A percentile compares a stretch with the other conserved stretches of the same genome.
phyloP scores from a whole-genome alignment of 2,797 vertebrate species.

The Acanthornis magna region DNA sequence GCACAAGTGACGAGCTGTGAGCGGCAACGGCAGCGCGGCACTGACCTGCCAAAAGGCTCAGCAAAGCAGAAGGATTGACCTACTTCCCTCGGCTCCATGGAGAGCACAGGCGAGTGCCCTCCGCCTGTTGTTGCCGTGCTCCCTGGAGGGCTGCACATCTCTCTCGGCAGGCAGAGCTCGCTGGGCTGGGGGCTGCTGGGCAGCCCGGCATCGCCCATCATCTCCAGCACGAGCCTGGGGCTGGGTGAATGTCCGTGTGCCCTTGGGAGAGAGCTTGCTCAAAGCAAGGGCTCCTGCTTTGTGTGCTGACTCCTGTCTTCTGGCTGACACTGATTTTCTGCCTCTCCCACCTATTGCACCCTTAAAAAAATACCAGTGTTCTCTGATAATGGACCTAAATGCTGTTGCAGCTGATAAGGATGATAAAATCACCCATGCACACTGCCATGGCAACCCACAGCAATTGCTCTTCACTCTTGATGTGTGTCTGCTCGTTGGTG shows the following conservation, averaged over 20 bases:
- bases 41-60: slow-evolving; percentile 54
- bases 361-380: neutral
- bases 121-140: neutral
- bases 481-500: neutral
- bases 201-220: neutral
- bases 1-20: slow-evolving; percentile 7
- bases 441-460: neutral
- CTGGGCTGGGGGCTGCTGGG: neutral
- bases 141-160: neutral
- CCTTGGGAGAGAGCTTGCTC: neutral
- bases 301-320: neutral
- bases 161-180: neutral
- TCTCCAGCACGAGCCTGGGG: rapidly evolving
- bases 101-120: neutral
- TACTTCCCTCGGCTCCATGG: slow-evolving; percentile 46
- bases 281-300: neutral
- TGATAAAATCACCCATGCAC: slow-evolving; percentile 19
- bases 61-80: slow-evolving; percentile 73
- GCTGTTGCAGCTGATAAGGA: slow-evolving; percentile 23
- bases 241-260: neutral
- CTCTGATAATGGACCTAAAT: neutral
- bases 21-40: neutral
- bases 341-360: neutral
- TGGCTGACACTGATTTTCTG: neutral
- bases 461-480: neutral